Conservation (phyloP, 2,797 vertebrate species). For the Echeneis naucrates region DNA sequence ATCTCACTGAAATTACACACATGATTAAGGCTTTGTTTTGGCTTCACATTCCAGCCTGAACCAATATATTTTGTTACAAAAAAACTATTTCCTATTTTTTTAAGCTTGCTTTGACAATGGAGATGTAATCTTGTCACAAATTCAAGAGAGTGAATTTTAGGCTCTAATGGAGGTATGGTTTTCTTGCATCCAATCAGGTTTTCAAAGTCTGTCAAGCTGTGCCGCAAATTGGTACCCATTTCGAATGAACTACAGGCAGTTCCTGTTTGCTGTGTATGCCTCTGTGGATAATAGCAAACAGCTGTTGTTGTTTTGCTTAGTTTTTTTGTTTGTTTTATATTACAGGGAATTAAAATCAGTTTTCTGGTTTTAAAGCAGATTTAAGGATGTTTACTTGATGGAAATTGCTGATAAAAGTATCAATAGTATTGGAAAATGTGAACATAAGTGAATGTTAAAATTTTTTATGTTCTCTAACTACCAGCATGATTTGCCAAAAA, state of each 20-base stretch:
- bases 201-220: background rate
- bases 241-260: background rate
- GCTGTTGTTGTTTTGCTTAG: no score
- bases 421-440: no score
- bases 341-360: background rate
- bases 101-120: background rate
- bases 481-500: background rate
- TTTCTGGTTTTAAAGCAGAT: background rate
- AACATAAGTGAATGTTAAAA: background rate
- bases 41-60: background rate
- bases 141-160: background rate
- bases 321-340: no score
- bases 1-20: background rate
- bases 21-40: background rate
- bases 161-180: background rate
- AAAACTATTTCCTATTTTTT: background rate
- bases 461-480: background rate
- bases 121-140: background rate
- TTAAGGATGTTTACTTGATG: background rate
- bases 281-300: background rate
- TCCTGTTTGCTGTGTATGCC: background rate
- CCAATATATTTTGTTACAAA: background rate
- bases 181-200: background rate
- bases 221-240: background rate
- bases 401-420: no score